Base-by-base conservation (phyloP, 2,113 vertebrate species). In the Garra rufa region DNA sequence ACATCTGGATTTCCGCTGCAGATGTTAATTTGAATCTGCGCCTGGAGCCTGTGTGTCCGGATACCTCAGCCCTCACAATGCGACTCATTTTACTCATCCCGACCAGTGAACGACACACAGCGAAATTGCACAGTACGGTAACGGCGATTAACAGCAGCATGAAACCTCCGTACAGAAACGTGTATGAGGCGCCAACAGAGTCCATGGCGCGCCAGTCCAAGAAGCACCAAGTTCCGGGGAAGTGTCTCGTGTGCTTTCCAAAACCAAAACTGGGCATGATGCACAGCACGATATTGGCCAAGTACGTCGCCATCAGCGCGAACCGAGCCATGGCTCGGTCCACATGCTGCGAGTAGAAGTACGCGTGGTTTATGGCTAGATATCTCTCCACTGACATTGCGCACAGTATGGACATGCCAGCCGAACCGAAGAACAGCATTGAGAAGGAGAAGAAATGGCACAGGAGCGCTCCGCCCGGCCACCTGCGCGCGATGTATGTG, bases 391-490 rank as follows among this genome's bases (percentile, higher is more conserved):
- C 93, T 0, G 95, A 92, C 95, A 96, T 96, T 6, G 94, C 93
- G 88, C 95, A 96, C 83, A 96, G 90, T 79, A 96, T 95, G 73
- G 93, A 94, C 93, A 94, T 94, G 1, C 95, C 95, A 0, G 95
- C 94, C 0, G 95, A 94, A 19, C 94, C 95, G 61, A 96, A 96
- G 89, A 96, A 96, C 8, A 96, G 92, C 95, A 96, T 95, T 81
- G 94, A 95, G 89, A 95, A 96, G 74, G 95, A 95, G 88, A 96
- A 95, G 89, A 95, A 95, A 83, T 95, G 91, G 85, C 95, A 96
- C 8, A 96, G 93, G 52, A 91, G 89, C 38, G 77, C 70, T 9
- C 94, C 95, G 9, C 95, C 95, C 0, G 93, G 95, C 95, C 95
- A 96, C 21, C 90, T 89, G 70, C 71, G 90, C 46, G 84, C 85